Conservation (phyloP, 2,888 invertebrate species). For the Meganola albula region DNA sequence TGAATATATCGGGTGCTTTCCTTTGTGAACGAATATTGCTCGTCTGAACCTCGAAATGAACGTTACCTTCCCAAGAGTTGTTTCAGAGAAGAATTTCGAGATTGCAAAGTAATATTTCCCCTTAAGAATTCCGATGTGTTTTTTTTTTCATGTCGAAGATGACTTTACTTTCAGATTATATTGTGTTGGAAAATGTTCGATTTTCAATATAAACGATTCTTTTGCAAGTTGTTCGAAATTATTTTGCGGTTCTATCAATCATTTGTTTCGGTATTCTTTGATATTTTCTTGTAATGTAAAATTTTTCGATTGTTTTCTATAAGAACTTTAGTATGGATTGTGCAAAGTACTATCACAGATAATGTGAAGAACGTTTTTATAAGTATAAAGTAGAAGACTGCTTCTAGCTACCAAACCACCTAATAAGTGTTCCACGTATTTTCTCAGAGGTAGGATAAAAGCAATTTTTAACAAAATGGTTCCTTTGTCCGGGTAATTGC, state of each 20-base stretch:
- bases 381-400: too few relatives aligned
- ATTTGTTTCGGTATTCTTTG: slow-evolving; percentile 25
- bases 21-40: slow-evolving; percentile 77
- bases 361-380: too few relatives aligned
- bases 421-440: too few relatives aligned
- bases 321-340: too few relatives aligned
- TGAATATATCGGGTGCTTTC: slow-evolving; percentile 75
- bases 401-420: too few relatives aligned
- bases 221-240: slow-evolving; percentile 32
- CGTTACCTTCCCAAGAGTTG: slow-evolving; percentile 74
- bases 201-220: slow-evolving; percentile 45
- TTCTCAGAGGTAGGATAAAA: too few relatives aligned
- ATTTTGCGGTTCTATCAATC: slow-evolving; percentile 29
- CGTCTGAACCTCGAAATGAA: slow-evolving; percentile 76
- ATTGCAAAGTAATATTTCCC: slow-evolving; percentile 77
- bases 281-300: too few relatives aligned
- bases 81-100: slow-evolving; percentile 73
- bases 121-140: slow-evolving; percentile 75
- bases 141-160: slow-evolving; percentile 72
- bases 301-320: too few relatives aligned
- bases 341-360: too few relatives aligned
- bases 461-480: too few relatives aligned
- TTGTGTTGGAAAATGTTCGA: slow-evolving; percentile 57
- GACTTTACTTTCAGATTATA: slow-evolving; percentile 70
- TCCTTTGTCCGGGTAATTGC: slow-evolving; percentile 60